Evolutionary conservation across 2,888 invertebrate species (phyloP).

Genomic region (Drosophila putrida): DNA sequence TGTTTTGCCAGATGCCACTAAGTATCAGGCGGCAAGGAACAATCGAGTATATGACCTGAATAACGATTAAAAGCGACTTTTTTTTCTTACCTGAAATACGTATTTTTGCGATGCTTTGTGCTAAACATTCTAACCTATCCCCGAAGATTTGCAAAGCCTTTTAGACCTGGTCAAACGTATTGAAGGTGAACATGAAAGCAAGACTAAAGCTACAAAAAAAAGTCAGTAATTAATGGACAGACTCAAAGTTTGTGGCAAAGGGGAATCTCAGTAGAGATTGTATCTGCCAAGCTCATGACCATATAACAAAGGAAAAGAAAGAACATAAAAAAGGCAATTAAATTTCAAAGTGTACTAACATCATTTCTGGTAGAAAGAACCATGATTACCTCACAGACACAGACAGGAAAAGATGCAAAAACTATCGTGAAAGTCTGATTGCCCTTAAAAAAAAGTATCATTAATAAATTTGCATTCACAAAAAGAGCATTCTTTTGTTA

Average conservation of each 20-base stretch:
- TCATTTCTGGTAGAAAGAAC: not conserved
- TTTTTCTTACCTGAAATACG: not conserved
- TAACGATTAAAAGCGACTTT: not conserved
- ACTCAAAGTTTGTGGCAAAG: not conserved
- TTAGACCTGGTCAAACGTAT: conserved; percentile 5
- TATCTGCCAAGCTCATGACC: conserved; percentile 1
- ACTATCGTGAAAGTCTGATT: not conserved
- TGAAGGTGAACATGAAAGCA: conserved; percentile 16
- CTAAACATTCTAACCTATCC: not conserved
- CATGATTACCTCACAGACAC: not conserved
- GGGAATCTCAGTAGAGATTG: conserved; percentile 8
- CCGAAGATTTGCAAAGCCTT: conserved; percentile 12
- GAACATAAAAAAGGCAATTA: conserved; percentile 7
- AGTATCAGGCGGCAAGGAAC: conserved; percentile 4
- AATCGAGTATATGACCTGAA: not conserved
- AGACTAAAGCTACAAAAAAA: not conserved
- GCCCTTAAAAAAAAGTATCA: not conserved
- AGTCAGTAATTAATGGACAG: conserved; percentile 7
- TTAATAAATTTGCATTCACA: not conserved
- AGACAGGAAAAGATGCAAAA: not conserved
- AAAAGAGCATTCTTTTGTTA: not conserved
- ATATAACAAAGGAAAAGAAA: not conserved
- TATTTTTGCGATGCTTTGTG: not conserved
- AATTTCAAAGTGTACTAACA: not conserved
- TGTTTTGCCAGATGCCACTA: conserved; percentile 17